These are phyloP conservation scores for Gastrophryne carolinensis DNA, from an alignment of 2,797 vertebrate genomes.

Conservation along the genomic window DNA sequence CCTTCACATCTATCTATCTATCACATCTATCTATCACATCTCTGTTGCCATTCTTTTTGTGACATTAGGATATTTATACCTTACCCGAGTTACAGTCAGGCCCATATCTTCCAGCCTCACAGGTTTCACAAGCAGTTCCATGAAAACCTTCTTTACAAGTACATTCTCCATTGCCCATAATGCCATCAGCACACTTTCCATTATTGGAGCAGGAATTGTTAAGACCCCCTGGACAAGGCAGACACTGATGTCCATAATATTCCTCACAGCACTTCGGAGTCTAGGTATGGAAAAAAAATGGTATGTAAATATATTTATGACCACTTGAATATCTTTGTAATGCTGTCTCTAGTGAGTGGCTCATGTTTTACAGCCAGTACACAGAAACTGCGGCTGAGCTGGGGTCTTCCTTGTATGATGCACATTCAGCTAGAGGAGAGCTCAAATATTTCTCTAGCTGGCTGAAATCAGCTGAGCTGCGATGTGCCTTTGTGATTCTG, in stretches of 20 bases:
- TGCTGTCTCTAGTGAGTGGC: too few species aligned
- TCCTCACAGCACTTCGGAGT: conserved; percentile 84
- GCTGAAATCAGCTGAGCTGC: too few species aligned
- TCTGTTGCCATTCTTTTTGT: not conserved
- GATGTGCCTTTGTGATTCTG: too few species aligned
- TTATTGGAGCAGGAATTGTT: conserved; percentile 85
- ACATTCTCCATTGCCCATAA: conserved; percentile 82
- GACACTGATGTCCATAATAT: conserved; percentile 87
- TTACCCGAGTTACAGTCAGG: conserved; percentile 45
- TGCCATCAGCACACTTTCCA: conserved; percentile 83
- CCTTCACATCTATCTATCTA: not conserved
- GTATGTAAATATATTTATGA: not conserved
- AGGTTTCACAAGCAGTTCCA: conserved; percentile 89
- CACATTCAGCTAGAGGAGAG: too few species aligned
- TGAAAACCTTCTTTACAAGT: conserved; percentile 91
- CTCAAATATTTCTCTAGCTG: too few species aligned
- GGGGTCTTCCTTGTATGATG: too few species aligned
- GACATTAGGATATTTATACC: not conserved
- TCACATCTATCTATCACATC: not conserved
- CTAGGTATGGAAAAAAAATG: conserved; percentile 56
- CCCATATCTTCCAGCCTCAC: conserved; percentile 88
- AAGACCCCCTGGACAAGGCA: conserved; percentile 82
- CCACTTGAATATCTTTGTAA: too few species aligned
- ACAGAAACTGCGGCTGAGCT: too few species aligned
- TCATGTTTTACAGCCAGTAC: too few species aligned